Evolutionary conservation across 1,140 invertebrate species (phyloP), one percentile per base, ranked within the genome.

Genomic region (Trissolcus basalis): DNA sequence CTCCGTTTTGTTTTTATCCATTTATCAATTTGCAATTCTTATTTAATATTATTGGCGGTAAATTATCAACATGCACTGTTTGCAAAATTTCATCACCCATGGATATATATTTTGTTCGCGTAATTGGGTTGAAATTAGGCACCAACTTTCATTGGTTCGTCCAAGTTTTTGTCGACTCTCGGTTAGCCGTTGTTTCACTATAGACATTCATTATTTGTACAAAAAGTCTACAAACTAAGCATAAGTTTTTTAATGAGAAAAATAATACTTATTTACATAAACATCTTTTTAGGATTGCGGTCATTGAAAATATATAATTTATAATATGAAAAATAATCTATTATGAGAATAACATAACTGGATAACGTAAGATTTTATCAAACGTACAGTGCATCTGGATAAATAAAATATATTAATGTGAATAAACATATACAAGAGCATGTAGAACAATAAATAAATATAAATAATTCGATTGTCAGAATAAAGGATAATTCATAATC

Each of bases 51-150:
- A 39, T 11, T 48, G 33, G 11, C 39, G 12, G 49, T 53, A 32
- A 63, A 55, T 11, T 6, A 13, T 64, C 61, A 44, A 16, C 47
- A 44, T 67, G 54, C 54, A 58, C 54, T 58, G 54, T 67, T 44
- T 44, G 63, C 63, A 33, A 58, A 43, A 14, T 67, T 58, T 65
- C 12, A 4, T 33, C 4, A 47, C 43, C 32, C 12, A 33, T 41
- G 41, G 44, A 54, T 55, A 63, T 27, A 27, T 11, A 39, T 14
- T 43, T 45, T 36, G 35, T 10, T n/a, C 43, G 33, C 19, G 56
- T 14, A 48, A 8, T 13, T 12, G 1, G 16, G 19, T 60, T 50
- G 8, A 53, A 44, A 53, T 53, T 56, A 41, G 11, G 27, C 14
- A 53, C 33, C 4, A 16, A 14, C 15, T 19, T 19, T 7, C 27